Evolutionary conservation across 2,113 vertebrate genomes (phyloP).

Genomic region (Corythoichthys intestinalis): DNA sequence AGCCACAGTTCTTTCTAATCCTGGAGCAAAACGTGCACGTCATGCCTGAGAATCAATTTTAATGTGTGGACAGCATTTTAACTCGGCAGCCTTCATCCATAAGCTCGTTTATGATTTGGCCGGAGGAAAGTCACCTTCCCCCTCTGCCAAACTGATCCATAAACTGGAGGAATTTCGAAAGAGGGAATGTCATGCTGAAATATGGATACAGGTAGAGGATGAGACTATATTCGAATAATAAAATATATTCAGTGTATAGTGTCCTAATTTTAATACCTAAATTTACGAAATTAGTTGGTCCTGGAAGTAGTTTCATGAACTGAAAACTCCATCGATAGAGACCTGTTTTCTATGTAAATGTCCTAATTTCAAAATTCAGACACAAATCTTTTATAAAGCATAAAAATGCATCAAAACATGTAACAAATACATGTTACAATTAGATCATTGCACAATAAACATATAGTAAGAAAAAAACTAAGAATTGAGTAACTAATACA

Average conservation of each 20-base stretch:
- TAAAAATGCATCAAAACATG: too few species aligned
- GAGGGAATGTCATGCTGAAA: neutral
- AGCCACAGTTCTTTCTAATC: conserved; percentile 2
- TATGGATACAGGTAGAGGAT: neutral
- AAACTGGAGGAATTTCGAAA: conserved; percentile 30
- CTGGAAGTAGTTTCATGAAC: too few species aligned
- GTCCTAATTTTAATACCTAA: too few species aligned
- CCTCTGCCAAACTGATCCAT: conserved; percentile 39
- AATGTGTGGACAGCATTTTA: conserved; percentile 14
- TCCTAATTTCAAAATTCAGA: too few species aligned
- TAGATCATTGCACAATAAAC: too few species aligned
- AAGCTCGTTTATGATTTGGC: conserved; percentile 22
- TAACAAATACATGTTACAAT: too few species aligned
- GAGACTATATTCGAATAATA: conserved; percentile 14
- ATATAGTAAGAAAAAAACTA: too few species aligned
- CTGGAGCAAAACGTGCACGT: conserved; percentile 11
- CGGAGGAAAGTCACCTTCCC: conserved; percentile 54
- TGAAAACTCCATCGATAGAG: too few species aligned
- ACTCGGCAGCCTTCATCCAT: conserved; percentile 4
- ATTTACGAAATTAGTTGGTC: too few species aligned
- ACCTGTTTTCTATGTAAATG: too few species aligned
- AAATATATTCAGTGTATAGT: neutral
- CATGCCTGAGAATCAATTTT: conserved; percentile 31
- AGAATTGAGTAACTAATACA: too few species aligned
- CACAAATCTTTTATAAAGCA: too few species aligned